Base-by-base conservation (phyloP, 2,797 vertebrate genomes). In the Vireo griseus region DNA sequence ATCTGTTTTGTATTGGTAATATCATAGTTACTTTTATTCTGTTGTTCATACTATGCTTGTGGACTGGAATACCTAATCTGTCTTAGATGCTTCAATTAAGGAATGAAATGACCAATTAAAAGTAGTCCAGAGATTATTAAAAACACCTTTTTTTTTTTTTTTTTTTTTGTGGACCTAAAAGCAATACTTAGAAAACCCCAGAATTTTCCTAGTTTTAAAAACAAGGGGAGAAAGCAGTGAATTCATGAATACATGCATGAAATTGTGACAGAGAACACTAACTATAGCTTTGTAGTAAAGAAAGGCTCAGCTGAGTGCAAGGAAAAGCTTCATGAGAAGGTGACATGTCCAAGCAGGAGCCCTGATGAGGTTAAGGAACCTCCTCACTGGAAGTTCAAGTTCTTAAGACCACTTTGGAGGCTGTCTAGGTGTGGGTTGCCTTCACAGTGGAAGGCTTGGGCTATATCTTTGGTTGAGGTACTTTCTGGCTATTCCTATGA, bases 341-440 rank as follows among this genome's bases (percentile, higher is more conserved):
- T 2, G 10, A 28, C 0, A 0, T 2, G 6, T 19, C 4, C n/a
- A 39, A 66, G n/a, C 10, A 25, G 58, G 50, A 83, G 8, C 42
- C 11, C 39, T 79, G 47, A 52, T 57, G 52, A 67, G 16, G 8
- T 65, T 84, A n/a, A 75, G 44, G 24, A 88, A 57, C 13, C 3
- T 78, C 21, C 65, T 83, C 44, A 79, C 26, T 8, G 1, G 24
- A 66, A 63, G 35, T 71, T 59, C 52, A 66, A 63, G 35, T 71
- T 59, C 52, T 74, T 62, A 68, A 45, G 48, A 48, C 19, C 4
- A 14, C 18, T 82, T 69, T 58, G 31, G 40, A 73, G n/a, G 29
- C 24, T 86, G 13, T 58, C 8, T 31, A 59, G n/a, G 42, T 5
- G 5, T 22, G 37, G 39, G 15, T 8, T 88, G 47, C 19, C 50